Base-by-base conservation (phyloP, 2,888 invertebrate genomes). In the Drosophila ustulata region DNA sequence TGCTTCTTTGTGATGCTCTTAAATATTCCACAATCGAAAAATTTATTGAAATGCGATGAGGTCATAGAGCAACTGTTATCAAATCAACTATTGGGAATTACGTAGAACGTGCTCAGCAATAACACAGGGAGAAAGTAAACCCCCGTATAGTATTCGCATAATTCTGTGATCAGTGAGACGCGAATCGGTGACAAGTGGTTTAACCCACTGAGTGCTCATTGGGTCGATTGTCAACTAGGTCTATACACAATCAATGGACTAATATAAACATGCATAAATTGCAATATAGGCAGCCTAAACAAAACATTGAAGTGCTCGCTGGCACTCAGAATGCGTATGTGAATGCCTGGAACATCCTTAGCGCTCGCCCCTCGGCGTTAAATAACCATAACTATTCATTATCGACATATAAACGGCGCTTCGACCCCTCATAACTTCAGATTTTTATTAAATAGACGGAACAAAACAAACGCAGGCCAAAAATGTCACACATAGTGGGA, bases 321-420 rank as follows among this genome's bases (percentile, higher is more conserved):
- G 6, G 45, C 45, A 46, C 56, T 56, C 26, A 18, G 63, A 62
- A 59, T 56, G 59, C 45, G 43, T 53, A 66, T 52, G 64, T 55
- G 34, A 70, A 73, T 59, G 47, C 32, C 39, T 47, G 25, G 26
- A 56, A 53, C 57, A 59, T 47, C 52, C 77, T 80, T 79, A 77
- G 72, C 65, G 73, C 78, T 70, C 53, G 49, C 28, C 76, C 78
- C 49, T 46, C 4, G 26, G 68, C 74, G 77, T 80, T 81, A 81
- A 85, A 86, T 75, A 78, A 71, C 86, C 78, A 90, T 88, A 88
- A 88, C 88, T 88, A 88, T 88, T 88, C 88, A 88, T 88, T 88
- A 88, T 88, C 83, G 88, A 74, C 78, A 80, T 74, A 88, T 88
- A 80, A 90, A 72, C 80, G 70, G 68, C 71, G 68, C 57, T 56